Evolutionary conservation across 2,113 vertebrate species (phyloP).

Genomic region (Sapayoa aenigma): DNA sequence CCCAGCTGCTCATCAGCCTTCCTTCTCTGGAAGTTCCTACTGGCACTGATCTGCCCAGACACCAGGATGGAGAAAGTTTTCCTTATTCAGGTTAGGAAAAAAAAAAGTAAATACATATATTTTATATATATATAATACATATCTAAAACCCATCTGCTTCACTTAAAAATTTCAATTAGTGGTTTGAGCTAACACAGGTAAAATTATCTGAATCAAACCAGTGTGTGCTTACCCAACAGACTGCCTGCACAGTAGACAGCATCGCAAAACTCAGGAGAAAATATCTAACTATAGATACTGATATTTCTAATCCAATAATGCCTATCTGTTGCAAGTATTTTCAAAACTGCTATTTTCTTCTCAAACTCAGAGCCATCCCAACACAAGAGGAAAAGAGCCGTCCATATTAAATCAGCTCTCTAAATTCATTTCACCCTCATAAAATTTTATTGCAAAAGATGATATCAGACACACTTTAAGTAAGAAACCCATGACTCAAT

Average conservation of each 20-base stretch:
- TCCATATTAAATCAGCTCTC: constrained; percentile 35
- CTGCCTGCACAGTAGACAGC: not conserved
- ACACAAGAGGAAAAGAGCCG: not conserved
- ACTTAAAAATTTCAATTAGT: not conserved
- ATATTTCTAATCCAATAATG: not conserved
- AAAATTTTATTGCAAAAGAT: constrained; percentile 58
- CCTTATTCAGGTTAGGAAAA: not conserved
- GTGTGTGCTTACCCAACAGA: not conserved
- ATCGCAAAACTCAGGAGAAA: not conserved
- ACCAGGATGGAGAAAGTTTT: not conserved
- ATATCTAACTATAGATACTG: not conserved
- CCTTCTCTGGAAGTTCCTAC: not conserved
- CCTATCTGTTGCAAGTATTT: not conserved
- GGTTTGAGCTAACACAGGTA: not conserved
- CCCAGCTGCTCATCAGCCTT: not conserved
- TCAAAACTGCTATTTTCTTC: not conserved
- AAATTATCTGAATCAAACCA: not conserved
- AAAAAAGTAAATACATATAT: not conserved
- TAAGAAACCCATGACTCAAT: constrained; percentile 60
- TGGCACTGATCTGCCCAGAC: not conserved
- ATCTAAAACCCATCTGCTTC: not conserved
- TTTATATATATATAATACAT: not conserved
- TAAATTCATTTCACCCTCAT: constrained; percentile 55
- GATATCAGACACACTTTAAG: constrained; percentile 50
- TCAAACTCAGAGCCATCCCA: not conserved